Conservation (phyloP, 92 coral and sea anemone genomes). For the Palythoa grandiflora region DNA sequence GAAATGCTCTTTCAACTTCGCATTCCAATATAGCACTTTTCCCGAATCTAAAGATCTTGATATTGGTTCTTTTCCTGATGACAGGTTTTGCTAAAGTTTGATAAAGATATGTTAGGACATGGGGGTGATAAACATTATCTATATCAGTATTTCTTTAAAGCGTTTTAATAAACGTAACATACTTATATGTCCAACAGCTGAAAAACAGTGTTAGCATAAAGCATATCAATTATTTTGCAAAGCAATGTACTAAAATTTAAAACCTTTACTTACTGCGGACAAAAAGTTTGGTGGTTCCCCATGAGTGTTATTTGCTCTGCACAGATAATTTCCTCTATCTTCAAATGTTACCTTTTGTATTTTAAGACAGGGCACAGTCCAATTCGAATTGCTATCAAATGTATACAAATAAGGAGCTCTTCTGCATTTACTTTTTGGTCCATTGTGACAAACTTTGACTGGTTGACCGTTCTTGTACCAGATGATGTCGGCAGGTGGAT, state of each 20-base stretch:
- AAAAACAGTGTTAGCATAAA: too few species aligned
- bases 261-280: constrained; percentile 14
- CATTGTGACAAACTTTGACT: constrained; percentile 5
- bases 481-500: constrained; percentile 9
- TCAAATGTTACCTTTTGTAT: constrained; percentile 37
- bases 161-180: too few species aligned
- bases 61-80: not conserved
- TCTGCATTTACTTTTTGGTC: not conserved
- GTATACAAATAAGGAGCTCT: constrained; percentile 18
- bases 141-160: too few species aligned
- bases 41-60: not conserved
- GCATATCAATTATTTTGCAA: not conserved
- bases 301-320: constrained; percentile 55
- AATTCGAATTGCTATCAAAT: not conserved
- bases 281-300: constrained; percentile 6
- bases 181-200: too few species aligned
- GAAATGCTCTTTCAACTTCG: constrained; percentile 25
- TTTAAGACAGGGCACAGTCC: constrained; percentile 37
- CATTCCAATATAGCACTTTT: constrained; percentile 24
- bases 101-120: not conserved
- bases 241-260: not conserved
- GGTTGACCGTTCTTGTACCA: constrained; percentile 22
- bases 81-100: constrained; percentile 18
- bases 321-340: constrained; percentile 62
- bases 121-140: too few species aligned